Evolutionary conservation across 1,140 invertebrate genomes (phyloP).

Genomic region (Micrasema minimum): DNA sequence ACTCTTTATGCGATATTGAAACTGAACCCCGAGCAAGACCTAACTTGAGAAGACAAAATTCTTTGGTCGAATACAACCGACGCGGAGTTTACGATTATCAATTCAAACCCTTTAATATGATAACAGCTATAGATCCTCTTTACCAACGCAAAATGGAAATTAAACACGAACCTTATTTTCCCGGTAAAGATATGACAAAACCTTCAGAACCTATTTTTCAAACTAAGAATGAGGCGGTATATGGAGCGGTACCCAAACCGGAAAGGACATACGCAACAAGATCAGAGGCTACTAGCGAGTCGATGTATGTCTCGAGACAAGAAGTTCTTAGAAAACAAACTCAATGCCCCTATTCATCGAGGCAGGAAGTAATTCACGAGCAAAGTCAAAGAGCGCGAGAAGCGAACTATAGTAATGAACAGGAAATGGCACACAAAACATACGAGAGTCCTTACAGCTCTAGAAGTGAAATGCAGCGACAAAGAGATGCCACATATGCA

Average conservation of each 20-base stretch:
- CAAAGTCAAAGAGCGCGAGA: slow-evolving; percentile 21
- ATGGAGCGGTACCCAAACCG: slow-evolving; percentile 65
- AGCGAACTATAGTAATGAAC: background rate
- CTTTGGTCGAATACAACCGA: slow-evolving; percentile 66
- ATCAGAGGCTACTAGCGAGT: slow-evolving; percentile 59
- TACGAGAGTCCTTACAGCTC: slow-evolving; percentile 54
- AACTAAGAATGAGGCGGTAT: slow-evolving; percentile 63
- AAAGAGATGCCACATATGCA: slow-evolving; percentile 28
- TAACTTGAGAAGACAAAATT: slow-evolving; percentile 65
- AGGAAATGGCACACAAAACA: slow-evolving; percentile 16
- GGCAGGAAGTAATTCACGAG: slow-evolving; percentile 48
- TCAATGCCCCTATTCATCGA: slow-evolving; percentile 47
- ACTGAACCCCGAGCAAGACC: slow-evolving; percentile 67
- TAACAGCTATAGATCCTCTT: slow-evolving; percentile 67
- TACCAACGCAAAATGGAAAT: slow-evolving; percentile 66
- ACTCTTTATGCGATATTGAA: slow-evolving; percentile 66
- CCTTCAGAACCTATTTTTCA: slow-evolving; percentile 59
- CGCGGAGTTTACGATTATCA: slow-evolving; percentile 62
- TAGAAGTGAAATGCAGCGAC: slow-evolving; percentile 46
- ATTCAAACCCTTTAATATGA: slow-evolving; percentile 65
- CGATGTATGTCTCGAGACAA: slow-evolving; percentile 61
- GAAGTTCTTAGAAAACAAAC: slow-evolving; percentile 55
- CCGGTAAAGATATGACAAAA: slow-evolving; percentile 56
- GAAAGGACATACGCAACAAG: slow-evolving; percentile 63
- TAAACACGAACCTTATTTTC: slow-evolving; percentile 65